phyloP scores from a whole-genome alignment of 2,797 vertebrate genomes.

The Rhynchonycteris naso region DNA sequence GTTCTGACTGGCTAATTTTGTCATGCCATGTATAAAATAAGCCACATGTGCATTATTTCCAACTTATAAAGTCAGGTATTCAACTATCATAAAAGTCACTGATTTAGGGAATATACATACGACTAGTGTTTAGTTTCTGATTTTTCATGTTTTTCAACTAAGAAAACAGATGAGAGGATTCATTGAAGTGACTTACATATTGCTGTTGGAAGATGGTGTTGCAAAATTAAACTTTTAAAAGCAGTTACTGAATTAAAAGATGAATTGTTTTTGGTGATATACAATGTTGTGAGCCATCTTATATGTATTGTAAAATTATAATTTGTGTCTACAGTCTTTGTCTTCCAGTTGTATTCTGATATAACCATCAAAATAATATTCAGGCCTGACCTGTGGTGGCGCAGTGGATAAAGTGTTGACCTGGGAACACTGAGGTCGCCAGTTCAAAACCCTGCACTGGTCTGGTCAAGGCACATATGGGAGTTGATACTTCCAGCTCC shows the following conservation, averaged over 20 bases:
- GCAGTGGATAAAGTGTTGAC: too few relatives aligned
- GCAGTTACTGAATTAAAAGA: neutral
- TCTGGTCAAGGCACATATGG: too few relatives aligned
- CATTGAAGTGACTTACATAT: neutral
- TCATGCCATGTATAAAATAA: slow-evolving; percentile 71
- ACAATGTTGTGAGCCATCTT: neutral
- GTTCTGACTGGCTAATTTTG: slow-evolving; percentile 76
- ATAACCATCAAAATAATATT: neutral
- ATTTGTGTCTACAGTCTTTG: neutral
- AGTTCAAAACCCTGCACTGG: too few relatives aligned
- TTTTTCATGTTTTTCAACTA: slow-evolving; percentile 7
- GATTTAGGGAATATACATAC: neutral
- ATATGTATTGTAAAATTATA: neutral
- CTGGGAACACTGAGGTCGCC: too few relatives aligned
- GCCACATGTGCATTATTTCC: slow-evolving; percentile 71
- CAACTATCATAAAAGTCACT: slow-evolving; percentile 60
- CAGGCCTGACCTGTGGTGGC: too few relatives aligned
- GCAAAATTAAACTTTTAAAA: neutral
- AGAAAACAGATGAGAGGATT: neutral
- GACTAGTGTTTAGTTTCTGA: neutral
- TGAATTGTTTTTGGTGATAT: neutral
- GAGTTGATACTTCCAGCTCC: too few relatives aligned
- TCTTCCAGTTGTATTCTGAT: neutral
- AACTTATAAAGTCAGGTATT: slow-evolving; percentile 43
- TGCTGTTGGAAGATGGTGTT: neutral